Evolutionary conservation across 2,888 invertebrate species (phyloP).

Genomic region (Coronaproctus castanopsis): DNA sequence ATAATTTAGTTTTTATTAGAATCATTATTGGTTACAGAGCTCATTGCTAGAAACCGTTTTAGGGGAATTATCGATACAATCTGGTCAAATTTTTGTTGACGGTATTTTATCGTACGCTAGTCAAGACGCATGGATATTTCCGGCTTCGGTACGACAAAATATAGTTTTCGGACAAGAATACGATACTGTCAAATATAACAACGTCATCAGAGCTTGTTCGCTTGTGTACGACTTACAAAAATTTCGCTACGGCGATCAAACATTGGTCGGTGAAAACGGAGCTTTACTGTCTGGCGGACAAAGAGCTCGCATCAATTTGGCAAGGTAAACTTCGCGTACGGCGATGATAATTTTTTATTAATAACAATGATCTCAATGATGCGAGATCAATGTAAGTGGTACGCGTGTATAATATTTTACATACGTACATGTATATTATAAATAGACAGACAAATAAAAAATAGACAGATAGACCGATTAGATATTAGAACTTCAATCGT

Average conservation of each 20-base stretch:
- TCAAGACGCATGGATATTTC: slow-evolving; percentile 49
- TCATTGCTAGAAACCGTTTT: slow-evolving; percentile 34
- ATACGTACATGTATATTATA: no score
- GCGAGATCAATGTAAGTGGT: no score
- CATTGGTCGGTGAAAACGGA: slow-evolving; percentile 62
- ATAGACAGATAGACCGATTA: no score
- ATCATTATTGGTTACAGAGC: slow-evolving; percentile 24
- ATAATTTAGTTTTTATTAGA: no score
- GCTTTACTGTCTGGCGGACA: slow-evolving; percentile 65
- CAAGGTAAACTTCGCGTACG: slow-evolving; percentile 32
- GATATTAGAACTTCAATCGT: no score
- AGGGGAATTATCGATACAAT: slow-evolving; percentile 34
- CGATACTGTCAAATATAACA: slow-evolving; percentile 37
- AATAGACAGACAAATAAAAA: no score
- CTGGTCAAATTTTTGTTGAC: slow-evolving; percentile 32
- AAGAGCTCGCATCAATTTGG: slow-evolving; percentile 57
- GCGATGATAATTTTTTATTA: no score
- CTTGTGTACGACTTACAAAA: slow-evolving; percentile 46
- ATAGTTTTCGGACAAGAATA: slow-evolving; percentile 50
- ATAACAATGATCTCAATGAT: no score
- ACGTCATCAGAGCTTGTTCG: slow-evolving; percentile 32
- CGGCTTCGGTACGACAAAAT: slow-evolving; percentile 42
- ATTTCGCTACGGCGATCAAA: slow-evolving; percentile 53
- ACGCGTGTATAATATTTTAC: no score
- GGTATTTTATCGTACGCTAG: slow-evolving; percentile 39